A percentile compares a stretch with the other conserved stretches of the same genome.
Evolutionary conservation across 2,888 invertebrate species (phyloP).

Genomic region (Dryomyza anilis): DNA sequence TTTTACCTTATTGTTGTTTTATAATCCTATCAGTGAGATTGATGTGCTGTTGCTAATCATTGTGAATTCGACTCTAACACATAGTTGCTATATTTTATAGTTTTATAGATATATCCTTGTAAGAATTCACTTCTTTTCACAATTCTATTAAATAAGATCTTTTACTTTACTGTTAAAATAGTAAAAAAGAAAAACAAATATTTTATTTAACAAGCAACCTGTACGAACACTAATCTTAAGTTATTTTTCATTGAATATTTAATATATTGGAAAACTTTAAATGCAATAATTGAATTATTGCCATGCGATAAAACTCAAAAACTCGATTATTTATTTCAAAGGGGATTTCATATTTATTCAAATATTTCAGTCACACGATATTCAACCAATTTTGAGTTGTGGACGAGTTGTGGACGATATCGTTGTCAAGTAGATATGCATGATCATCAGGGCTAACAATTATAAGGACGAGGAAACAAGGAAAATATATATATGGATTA

Average conservation of each 20-base stretch:
- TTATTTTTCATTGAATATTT: neutral
- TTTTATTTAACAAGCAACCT: neutral
- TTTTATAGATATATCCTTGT: conserved; percentile 36
- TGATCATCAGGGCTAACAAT: no score
- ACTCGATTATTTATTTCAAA: no score
- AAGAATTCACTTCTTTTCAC: conserved; percentile 51
- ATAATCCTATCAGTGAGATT: neutral
- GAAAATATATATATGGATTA: no score
- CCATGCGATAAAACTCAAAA: neutral
- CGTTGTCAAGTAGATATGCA: no score
- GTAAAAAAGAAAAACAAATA: neutral
- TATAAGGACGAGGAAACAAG: no score
- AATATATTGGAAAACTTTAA: neutral
- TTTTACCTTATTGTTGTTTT: conserved; percentile 2
- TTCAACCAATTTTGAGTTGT: no score
- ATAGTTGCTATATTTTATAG: conserved; percentile 4
- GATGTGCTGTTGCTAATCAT: neutral
- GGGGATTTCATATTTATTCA: no score
- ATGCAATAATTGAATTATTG: neutral
- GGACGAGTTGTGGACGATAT: no score
- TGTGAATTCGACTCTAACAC: conserved; percentile 10
- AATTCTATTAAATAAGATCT: conserved; percentile 45
- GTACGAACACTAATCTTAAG: neutral
- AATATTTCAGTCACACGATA: no score
- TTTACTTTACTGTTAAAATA: conserved; percentile 19